These are phyloP conservation scores for Saccopteryx bilineata DNA, from an alignment of 2,113 vertebrate genomes.

Conservation along the genomic window DNA sequence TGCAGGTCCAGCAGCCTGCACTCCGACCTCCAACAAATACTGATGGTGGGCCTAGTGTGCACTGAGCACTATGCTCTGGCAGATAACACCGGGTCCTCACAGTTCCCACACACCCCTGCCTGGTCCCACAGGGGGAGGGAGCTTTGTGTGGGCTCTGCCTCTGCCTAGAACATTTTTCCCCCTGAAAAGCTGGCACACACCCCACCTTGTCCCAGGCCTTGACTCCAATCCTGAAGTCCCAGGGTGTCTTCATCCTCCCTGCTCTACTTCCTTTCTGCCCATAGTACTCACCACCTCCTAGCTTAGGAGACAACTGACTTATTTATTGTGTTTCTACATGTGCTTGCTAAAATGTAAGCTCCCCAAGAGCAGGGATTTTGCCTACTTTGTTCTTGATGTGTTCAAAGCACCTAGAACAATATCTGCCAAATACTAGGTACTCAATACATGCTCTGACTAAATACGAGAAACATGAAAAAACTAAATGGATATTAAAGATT, in stretches of 20 bases:
- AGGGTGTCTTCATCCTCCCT: background rate
- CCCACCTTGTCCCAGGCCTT: background rate
- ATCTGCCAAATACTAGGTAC: background rate
- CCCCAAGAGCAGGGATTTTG: background rate
- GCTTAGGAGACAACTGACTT: background rate
- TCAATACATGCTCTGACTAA: background rate
- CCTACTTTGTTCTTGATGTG: background rate
- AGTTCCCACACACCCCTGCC: background rate
- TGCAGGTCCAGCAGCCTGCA: background rate
- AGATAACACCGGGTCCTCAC: accelerated
- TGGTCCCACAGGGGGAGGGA: background rate
- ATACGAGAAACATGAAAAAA: background rate
- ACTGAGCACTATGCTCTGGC: accelerated
- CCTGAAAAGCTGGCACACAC: background rate
- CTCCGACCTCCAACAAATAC: background rate
- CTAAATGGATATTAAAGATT: background rate
- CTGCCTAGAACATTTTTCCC: background rate
- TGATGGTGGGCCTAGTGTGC: background rate
- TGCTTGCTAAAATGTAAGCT: background rate
- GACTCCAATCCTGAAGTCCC: background rate
- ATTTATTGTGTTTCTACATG: background rate
- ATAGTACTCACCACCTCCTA: background rate
- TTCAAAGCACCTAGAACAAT: background rate
- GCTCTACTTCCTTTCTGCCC: background rate
- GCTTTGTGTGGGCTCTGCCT: background rate